Evolutionary conservation across 2,797 vertebrate species (phyloP), one percentile per base, ranked within the genome.

Genomic region (Cyprinodon diabolis): DNA sequence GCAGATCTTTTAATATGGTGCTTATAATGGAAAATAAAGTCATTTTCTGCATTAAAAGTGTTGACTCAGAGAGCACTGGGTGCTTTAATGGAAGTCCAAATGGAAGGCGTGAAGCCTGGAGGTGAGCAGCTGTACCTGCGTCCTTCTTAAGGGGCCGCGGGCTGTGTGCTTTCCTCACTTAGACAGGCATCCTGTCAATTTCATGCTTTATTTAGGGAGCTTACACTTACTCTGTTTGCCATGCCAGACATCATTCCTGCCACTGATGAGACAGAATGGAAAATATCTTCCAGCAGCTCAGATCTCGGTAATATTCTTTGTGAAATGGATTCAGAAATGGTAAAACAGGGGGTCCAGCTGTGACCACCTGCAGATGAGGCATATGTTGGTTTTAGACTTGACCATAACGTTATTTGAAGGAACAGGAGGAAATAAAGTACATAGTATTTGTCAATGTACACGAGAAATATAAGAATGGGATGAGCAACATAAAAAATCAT

Each of bases 151-250:
- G 69, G 71, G 80, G 35, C 75, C 68, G 30, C 58, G 78, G 82
- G 77, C 77, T 86, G 76, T 8, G 58, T 10, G 73, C 76, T 54
- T 45, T 76, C 86, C 65, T 81, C 85, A 84, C 89, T 89, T 84
- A 87, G 84, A 87, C 89, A 87, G 86, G 74, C 82, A 77, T 86
- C 82, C 89, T 79, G 87, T 90, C 92, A 91, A 94, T 94, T 92
- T 94, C 92, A 93, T 89, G 92, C 91, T 92, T 94, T 94, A 94
- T 94, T 94, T 91, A 91, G 91, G 86, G 87, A 87, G 90, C 90
- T 90, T 91, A 85, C 88, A 78, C 91, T 83, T 90, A 87, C 90
- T 92, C 91, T 92, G 92, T 94, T 93, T 92, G 92, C 91, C 78
- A 58, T 90, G 89, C 91, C 90, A 92, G 91, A 94, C 90, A 91